phyloP scores from a whole-genome alignment of 2,113 vertebrate species.

The Jacana jacana region DNA sequence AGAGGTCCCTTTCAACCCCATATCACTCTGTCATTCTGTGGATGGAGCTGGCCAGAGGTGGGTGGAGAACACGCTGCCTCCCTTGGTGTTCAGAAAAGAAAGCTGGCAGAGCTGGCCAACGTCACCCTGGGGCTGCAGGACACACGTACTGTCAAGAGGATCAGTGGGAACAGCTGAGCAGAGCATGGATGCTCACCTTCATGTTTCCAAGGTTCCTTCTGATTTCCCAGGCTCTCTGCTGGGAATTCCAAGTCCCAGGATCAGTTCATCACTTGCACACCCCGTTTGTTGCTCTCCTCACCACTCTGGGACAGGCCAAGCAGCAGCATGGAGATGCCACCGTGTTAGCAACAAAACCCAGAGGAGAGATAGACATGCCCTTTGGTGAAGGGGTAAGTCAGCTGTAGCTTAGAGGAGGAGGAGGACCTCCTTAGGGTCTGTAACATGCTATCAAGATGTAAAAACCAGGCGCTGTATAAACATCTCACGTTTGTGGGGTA shows the following conservation, averaged over 20 bases:
- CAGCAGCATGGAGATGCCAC: not conserved
- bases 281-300: not conserved
- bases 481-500: accelerated
- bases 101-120: not conserved
- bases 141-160: not conserved
- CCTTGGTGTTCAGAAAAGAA: not conserved
- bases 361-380: not conserved
- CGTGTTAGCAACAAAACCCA: not conserved
- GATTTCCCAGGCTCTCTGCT: not conserved
- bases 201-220: not conserved
- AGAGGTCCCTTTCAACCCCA: no score
- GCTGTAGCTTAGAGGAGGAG: not conserved
- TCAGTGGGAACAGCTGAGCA: accelerated
- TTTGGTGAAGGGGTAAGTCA: not conserved
- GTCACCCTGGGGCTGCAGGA: not conserved
- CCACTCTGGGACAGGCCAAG: not conserved
- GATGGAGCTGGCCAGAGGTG: not conserved
- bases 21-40: no score
- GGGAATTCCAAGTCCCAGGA: not conserved
- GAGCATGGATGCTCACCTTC: not conserved
- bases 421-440: not conserved
- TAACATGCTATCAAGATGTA: not conserved
- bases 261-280: no score
- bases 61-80: not conserved
- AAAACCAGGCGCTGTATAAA: not conserved